Conservation (phyloP, 2,113 vertebrate species). For the Dromiciops gliroides region DNA sequence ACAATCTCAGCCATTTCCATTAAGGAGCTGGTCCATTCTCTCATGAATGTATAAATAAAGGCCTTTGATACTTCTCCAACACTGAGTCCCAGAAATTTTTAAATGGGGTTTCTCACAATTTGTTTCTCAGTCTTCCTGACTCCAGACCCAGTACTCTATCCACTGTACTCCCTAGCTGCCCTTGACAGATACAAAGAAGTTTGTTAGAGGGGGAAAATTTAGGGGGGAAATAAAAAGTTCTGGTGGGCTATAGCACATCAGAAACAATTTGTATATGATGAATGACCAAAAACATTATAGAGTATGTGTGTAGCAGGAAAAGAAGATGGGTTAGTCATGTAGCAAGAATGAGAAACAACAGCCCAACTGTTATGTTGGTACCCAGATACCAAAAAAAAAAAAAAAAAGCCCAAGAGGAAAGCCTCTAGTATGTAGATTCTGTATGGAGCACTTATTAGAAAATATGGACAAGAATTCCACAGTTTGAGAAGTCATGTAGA, state of each 20-base stretch:
- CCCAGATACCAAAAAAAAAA: neutral
- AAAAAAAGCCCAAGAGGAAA: neutral
- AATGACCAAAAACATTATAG: neutral
- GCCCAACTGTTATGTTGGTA: neutral
- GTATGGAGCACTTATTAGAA: neutral
- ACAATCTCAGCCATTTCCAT: no score
- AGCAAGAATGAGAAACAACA: neutral
- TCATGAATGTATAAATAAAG: no score
- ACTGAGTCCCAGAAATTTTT: no score
- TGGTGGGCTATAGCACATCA: neutral
- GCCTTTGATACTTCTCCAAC: no score
- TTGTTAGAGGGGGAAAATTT: neutral
- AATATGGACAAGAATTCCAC: neutral
- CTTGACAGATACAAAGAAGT: no score
- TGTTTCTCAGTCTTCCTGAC: no score
- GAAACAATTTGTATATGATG: neutral
- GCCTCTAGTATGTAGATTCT: neutral
- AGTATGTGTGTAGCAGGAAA: neutral
- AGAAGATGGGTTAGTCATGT: neutral
- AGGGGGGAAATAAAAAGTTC: neutral
- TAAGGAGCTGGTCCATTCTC: no score
- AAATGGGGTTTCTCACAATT: no score
- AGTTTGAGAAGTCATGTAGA: neutral
- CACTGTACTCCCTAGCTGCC: neutral
- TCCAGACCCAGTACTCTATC: neutral